Percentiles rank a stretch among this genome's conserved stretches.
phyloP scores from a whole-genome alignment of 1,140 invertebrate species.

The Drosophila navojoa region DNA sequence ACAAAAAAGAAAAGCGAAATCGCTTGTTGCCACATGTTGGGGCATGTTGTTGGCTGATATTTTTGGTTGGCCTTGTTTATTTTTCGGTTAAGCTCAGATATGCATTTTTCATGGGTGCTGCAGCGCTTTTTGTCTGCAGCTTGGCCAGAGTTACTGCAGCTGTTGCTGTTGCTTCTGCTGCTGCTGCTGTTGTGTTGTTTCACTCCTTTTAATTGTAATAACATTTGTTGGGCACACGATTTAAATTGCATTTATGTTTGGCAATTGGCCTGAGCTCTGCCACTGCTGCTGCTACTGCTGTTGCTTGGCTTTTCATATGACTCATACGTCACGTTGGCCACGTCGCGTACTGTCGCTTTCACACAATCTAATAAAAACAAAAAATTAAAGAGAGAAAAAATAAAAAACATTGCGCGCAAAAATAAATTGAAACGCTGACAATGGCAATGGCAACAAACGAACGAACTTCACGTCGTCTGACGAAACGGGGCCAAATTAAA shows the following conservation, averaged over 20 bases:
- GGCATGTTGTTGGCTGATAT: constrained; percentile 27
- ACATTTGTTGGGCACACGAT: constrained; percentile 64
- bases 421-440: constrained; percentile 52
- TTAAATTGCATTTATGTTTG: constrained; percentile 77
- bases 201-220: constrained; percentile 74
- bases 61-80: constrained; percentile 60
- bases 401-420: constrained; percentile 40
- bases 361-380: constrained; percentile 70
- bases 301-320: constrained; percentile 49
- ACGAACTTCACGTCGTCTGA: constrained; percentile 57
- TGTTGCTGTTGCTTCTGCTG: background rate
- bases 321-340: constrained; percentile 56
- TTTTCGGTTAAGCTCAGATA: constrained; percentile 79
- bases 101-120: constrained; percentile 74
- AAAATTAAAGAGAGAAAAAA: background rate
- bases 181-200: constrained; percentile 14
- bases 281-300: background rate
- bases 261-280: constrained; percentile 55
- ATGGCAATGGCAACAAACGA: constrained; percentile 18
- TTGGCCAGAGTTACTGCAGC: background rate
- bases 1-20: constrained; percentile 24
- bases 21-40: constrained; percentile 49
- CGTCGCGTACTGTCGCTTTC: constrained; percentile 23
- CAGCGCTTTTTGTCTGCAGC: constrained; percentile 27
- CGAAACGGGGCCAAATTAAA: constrained; percentile 69